These are phyloP conservation scores for Pseudochirops corinnae DNA, from an alignment of 2,797 vertebrate genomes.

Conservation along the genomic window DNA sequence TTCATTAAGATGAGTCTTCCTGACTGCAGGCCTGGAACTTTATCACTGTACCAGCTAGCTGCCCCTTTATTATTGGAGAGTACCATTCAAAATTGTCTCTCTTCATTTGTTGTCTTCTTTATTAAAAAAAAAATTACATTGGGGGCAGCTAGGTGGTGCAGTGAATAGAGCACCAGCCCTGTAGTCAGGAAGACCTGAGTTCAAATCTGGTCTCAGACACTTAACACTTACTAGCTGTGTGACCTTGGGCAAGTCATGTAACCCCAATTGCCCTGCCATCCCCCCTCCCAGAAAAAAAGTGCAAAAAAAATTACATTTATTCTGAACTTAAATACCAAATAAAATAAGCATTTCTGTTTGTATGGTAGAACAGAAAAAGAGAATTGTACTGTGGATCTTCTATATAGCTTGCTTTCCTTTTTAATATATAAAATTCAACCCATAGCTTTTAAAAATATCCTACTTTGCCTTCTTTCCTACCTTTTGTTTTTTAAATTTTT, in stretches of 20 bases:
- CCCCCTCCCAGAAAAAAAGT: no score
- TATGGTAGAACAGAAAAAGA: background rate
- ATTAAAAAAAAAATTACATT: background rate
- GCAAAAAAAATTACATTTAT: background rate
- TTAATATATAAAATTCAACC: background rate
- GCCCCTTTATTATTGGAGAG: background rate
- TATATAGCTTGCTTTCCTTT: background rate
- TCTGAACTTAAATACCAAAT: background rate
- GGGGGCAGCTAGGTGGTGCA: no score
- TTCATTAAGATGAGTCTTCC: background rate
- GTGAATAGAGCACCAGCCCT: no score
- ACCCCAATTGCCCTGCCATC: no score
- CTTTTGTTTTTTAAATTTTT: background rate
- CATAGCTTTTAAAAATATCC: background rate
- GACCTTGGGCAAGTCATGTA: no score
- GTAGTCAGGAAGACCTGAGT: no score
- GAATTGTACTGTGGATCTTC: background rate
- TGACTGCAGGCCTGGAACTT: background rate
- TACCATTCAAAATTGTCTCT: background rate
- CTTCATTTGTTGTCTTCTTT: background rate
- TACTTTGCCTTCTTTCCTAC: background rate
- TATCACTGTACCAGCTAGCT: background rate
- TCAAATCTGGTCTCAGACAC: no score
- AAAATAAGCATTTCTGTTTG: background rate
- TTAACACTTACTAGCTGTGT: no score